phyloP scores from a whole-genome alignment of 2,113 vertebrate species.

The Cacatua alba region DNA sequence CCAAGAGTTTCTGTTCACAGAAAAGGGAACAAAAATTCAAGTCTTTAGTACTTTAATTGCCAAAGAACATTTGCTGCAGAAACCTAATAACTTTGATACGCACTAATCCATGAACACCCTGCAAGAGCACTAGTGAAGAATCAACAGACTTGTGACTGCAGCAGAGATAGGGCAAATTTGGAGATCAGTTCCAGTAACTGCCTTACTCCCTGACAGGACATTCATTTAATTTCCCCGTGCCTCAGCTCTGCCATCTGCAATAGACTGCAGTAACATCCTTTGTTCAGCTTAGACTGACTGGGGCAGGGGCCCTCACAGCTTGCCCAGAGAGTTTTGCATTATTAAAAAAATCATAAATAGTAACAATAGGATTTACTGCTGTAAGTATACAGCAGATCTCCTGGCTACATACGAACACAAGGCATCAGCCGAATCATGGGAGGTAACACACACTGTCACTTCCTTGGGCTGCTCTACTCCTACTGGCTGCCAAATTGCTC shows the following conservation, averaged over 20 bases:
- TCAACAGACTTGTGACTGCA: not conserved
- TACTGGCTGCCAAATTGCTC: not conserved
- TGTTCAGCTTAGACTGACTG: not conserved
- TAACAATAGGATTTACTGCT: not conserved
- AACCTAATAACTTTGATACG: not conserved
- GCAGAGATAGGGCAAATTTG: not conserved
- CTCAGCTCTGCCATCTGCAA: not conserved
- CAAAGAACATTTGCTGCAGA: not conserved
- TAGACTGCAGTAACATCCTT: not conserved
- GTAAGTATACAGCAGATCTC: not conserved
- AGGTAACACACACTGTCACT: not conserved
- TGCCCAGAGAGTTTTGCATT: not conserved
- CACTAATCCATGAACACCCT: not conserved
- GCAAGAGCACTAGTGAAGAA: not conserved
- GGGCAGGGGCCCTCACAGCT: not conserved
- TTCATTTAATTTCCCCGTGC: rapidly evolving
- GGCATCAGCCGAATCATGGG: not conserved
- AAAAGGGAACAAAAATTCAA: not conserved
- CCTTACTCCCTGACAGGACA: not conserved
- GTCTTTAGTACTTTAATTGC: not conserved
- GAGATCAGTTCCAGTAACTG: not conserved
- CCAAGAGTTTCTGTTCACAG: not conserved
- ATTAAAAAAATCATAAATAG: not conserved
- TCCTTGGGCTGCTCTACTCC: not conserved
- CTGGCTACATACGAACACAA: not conserved